These are phyloP conservation scores for Ptychadena robeensis DNA, from an alignment of 2,797 vertebrate genomes.

Conservation along the genomic window DNA sequence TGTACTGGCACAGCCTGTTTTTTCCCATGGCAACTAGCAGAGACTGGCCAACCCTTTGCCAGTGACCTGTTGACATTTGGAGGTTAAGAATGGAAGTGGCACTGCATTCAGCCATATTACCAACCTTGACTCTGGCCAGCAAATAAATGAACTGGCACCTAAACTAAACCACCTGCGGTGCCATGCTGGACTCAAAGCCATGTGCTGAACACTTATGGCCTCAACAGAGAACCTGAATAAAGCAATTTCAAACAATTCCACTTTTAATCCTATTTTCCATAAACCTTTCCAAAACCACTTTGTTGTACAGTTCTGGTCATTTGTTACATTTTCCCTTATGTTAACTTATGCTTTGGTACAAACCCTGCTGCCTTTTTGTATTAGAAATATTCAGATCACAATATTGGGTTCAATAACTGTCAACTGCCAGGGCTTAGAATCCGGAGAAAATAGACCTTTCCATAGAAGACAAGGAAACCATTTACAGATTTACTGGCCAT, in stretches of 20 bases:
- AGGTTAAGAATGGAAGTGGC: constrained; percentile 14
- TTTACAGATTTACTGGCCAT: too few species aligned
- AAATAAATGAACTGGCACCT: constrained; percentile 42
- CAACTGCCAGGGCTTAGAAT: too few species aligned
- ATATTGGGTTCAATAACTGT: too few species aligned
- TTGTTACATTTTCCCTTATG: too few species aligned
- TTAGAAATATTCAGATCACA: too few species aligned
- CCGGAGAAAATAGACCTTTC: too few species aligned
- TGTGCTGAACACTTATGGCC: neutral
- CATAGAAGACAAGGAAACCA: too few species aligned
- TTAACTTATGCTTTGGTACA: too few species aligned
- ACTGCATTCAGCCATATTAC: neutral
- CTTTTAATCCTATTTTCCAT: neutral
- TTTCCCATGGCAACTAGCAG: constrained; percentile 34
- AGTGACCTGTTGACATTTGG: constrained; percentile 44
- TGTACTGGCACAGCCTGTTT: constrained; percentile 16
- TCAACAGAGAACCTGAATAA: neutral
- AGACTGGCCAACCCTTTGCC: constrained; percentile 5
- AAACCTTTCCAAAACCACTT: too few species aligned
- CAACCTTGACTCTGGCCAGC: constrained; percentile 5
- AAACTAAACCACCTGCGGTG: constrained; percentile 16
- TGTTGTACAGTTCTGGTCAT: too few species aligned
- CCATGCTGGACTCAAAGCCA: neutral
- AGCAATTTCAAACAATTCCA: neutral
- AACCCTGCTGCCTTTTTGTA: too few species aligned